Evolutionary conservation across 2,888 invertebrate genomes (phyloP).

Genomic region (Eugnorisma glareosa): DNA sequence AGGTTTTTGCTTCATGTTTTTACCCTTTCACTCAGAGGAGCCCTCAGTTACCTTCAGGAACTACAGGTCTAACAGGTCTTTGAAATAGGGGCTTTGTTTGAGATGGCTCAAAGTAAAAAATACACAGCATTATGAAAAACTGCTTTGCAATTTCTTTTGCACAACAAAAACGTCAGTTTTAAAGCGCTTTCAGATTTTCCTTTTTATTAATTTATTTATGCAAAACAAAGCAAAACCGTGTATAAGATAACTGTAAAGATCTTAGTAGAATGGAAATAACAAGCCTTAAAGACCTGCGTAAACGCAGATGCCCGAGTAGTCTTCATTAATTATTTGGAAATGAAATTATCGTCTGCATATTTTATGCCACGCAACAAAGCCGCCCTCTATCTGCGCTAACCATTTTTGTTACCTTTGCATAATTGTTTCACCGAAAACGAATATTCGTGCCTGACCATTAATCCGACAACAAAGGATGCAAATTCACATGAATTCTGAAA

Average conservation of each 20-base stretch:
- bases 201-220: too few relatives aligned
- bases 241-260: background rate
- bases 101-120: too few relatives aligned
- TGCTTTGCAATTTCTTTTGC: background rate
- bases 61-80: too few relatives aligned
- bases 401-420: background rate
- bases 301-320: background rate
- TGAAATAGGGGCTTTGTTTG: too few relatives aligned
- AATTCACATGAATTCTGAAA: background rate
- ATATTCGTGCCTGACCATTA: background rate
- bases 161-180: too few relatives aligned
- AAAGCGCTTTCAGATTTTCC: too few relatives aligned
- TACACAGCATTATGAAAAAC: background rate
- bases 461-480: too few relatives aligned
- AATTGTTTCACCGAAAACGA: background rate
- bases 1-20: background rate
- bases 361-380: background rate
- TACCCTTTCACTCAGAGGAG: background rate
- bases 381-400: background rate
- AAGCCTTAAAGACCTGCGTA: background rate
- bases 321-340: background rate
- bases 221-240: background rate
- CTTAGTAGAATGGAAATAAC: background rate
- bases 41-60: too few relatives aligned
- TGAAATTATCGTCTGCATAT: background rate